These are phyloP conservation scores for Cataglyphis rosenhaueri DNA, from an alignment of 2,888 invertebrate species.

Conservation along the genomic window DNA sequence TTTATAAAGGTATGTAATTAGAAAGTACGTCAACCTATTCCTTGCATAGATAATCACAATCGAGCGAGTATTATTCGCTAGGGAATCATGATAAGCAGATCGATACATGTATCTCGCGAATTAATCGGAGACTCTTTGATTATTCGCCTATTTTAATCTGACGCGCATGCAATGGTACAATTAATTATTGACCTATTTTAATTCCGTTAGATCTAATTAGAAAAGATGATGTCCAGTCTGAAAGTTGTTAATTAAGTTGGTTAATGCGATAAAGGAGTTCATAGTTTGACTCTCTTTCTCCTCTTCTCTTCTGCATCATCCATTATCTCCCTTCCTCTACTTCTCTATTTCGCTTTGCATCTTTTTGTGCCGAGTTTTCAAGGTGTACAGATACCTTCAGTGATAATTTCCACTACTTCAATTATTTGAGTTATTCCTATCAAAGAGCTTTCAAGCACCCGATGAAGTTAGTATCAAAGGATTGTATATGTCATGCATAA, in stretches of 20 bases:
- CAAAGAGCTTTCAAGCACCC: slow-evolving; percentile 24
- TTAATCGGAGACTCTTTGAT: slow-evolving; percentile 30
- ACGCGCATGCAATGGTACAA: slow-evolving; percentile 70
- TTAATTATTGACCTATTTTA: slow-evolving; percentile 81
- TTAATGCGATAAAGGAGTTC: slow-evolving; percentile 80
- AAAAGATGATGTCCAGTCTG: slow-evolving; percentile 72
- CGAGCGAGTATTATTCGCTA: slow-evolving; percentile 36
- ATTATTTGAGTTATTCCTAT: slow-evolving; percentile 58
- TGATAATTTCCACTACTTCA: slow-evolving; percentile 69
- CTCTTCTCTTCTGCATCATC: not conserved
- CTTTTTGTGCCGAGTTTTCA: slow-evolving; percentile 26
- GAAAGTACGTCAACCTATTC: slow-evolving; percentile 4
- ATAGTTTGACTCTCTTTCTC: slow-evolving; percentile 63
- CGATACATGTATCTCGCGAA: slow-evolving; percentile 44
- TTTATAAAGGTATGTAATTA: slow-evolving; percentile 22
- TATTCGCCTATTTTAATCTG: slow-evolving; percentile 59
- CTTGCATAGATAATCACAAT: not conserved
- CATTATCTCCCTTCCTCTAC: slow-evolving; percentile 46
- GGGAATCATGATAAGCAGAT: slow-evolving; percentile 39
- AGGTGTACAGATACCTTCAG: slow-evolving; percentile 56
- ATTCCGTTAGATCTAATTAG: slow-evolving; percentile 81
- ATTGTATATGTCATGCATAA: slow-evolving; percentile 5
- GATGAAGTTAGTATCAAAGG: slow-evolving; percentile 8
- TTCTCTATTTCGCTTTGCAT: slow-evolving; percentile 19
- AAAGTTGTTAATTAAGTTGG: slow-evolving; percentile 82